These are phyloP conservation scores for Poicephalus gulielmi DNA, from an alignment of 2,113 vertebrate species.

Conservation along the genomic window DNA sequence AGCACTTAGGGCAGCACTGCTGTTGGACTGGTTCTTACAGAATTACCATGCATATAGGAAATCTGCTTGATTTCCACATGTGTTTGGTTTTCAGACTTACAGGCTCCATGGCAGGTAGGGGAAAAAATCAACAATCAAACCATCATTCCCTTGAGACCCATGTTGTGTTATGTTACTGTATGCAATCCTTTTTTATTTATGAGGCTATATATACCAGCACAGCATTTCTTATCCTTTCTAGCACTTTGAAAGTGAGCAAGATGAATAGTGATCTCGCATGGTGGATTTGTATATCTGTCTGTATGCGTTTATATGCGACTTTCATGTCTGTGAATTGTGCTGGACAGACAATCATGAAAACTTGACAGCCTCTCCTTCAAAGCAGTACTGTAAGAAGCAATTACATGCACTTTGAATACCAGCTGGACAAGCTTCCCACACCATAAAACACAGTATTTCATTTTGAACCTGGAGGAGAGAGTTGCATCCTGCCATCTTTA, in stretches of 20 bases:
- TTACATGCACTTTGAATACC: slow-evolving; percentile 19
- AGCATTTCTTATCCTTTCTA: not conserved
- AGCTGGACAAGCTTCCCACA: not conserved
- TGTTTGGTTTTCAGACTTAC: slow-evolving; percentile 20
- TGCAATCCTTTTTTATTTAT: not conserved
- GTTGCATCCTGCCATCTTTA: not conserved
- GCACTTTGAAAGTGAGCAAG: not conserved
- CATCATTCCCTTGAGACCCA: not conserved
- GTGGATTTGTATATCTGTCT: not conserved
- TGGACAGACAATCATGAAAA: not conserved
- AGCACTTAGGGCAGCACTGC: not conserved
- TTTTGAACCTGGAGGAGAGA: not conserved
- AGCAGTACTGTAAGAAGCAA: slow-evolving; percentile 16
- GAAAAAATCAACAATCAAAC: not conserved
- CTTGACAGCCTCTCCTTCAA: slow-evolving; percentile 19
- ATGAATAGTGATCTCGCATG: not conserved
- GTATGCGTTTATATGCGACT: not conserved
- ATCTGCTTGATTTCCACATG: not conserved
- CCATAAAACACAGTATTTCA: not conserved
- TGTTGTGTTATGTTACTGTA: slow-evolving; percentile 3
- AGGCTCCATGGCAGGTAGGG: not conserved
- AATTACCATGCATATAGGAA: not conserved
- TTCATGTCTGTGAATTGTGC: slow-evolving; percentile 16
- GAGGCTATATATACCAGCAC: not conserved
- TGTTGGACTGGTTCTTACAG: not conserved